Conservation (phyloP, 2,797 vertebrate genomes). For the Acridotheres tristis region DNA sequence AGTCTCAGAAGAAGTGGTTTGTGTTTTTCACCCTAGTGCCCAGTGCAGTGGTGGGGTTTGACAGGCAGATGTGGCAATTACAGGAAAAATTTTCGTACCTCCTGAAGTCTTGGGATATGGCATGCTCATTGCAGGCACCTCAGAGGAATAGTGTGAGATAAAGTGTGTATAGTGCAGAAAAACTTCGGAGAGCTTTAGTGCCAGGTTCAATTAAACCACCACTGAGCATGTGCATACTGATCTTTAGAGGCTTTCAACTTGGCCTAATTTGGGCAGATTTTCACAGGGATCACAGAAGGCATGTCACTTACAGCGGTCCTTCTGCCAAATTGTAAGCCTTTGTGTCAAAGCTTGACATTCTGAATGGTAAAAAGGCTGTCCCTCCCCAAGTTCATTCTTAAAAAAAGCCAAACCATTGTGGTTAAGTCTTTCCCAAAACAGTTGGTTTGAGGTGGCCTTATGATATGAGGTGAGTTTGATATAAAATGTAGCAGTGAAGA, state of each 20-base stretch:
- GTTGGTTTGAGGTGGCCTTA: conserved; percentile 1
- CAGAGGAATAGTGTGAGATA: background rate
- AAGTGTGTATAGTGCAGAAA: background rate
- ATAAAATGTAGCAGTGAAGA: background rate
- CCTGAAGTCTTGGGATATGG: background rate
- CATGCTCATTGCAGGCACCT: background rate
- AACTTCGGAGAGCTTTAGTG: background rate
- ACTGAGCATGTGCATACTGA: conserved; percentile 3
- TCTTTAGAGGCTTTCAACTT: conserved; percentile 18
- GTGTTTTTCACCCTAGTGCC: background rate
- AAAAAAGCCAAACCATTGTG: conserved; percentile 26
- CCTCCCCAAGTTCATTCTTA: background rate
- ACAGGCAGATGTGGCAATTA: background rate
- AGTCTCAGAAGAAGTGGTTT: background rate
- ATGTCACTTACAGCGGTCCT: background rate
- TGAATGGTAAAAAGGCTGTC: conserved; percentile 12
- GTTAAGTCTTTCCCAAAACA: background rate
- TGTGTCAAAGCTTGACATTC: conserved; percentile 19
- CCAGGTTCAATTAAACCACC: background rate
- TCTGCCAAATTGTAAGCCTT: conserved; percentile 39
- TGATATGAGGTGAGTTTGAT: conserved; percentile 12
- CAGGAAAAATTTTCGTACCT: background rate
- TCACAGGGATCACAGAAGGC: conserved; percentile 35
- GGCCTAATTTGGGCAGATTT: conserved; percentile 64
- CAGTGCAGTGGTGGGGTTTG: background rate